Base-by-base conservation (phyloP, 2,888 invertebrate genomes). In the Lampropteryx suffumata region DNA sequence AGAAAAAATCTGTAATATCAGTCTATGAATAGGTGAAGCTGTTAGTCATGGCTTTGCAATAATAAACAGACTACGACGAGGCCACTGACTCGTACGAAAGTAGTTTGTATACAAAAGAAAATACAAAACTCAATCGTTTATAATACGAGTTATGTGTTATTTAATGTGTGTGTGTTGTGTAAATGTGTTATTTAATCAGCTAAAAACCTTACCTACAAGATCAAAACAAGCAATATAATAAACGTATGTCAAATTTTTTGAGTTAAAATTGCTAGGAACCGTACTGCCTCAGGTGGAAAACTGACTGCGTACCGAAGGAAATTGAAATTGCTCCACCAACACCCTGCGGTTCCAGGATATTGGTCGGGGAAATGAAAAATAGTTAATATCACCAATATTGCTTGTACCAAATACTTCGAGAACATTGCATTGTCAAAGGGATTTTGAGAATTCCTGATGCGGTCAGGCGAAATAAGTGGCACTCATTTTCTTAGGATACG, bases 261-360 rank as follows among this genome's bases (percentile, higher is more conserved):
- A n/a, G n/a, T n/a, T n/a, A n/a, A n/a, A n/a, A n/a, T n/a, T n/a
- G n/a, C n/a, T 14, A 3, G 24, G 28, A 41, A n/a, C 8, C 3
- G 9, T 29, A 10, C 9, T 28, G 12, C 46, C 48, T 58, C 52
- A 61, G 61, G 62, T 64, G 67, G 73, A 75, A 71, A 65, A 67
- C 55, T 68, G 57, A 67, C 71, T 57, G 72, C 75, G 73, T 73
- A 67, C 51, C 63, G 61, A 61, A 76, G 83, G 82, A 84, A 83
- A 85, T 85, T 84, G 84, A 73, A 82, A 84, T 77, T 76, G 76
- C 79, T 77, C 77, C 74, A 67, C 74, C 79, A 83, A 84, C 77
- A 83, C 79, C 77, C 78, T 71, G 67, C 55, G 61, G 65, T 69
- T 61, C n/a, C 76, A 70, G 82, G 79, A 82, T 81, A 84, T 84